Evolutionary conservation across 2,113 vertebrate genomes (phyloP).

Genomic region (Oreochromis tanganicae): DNA sequence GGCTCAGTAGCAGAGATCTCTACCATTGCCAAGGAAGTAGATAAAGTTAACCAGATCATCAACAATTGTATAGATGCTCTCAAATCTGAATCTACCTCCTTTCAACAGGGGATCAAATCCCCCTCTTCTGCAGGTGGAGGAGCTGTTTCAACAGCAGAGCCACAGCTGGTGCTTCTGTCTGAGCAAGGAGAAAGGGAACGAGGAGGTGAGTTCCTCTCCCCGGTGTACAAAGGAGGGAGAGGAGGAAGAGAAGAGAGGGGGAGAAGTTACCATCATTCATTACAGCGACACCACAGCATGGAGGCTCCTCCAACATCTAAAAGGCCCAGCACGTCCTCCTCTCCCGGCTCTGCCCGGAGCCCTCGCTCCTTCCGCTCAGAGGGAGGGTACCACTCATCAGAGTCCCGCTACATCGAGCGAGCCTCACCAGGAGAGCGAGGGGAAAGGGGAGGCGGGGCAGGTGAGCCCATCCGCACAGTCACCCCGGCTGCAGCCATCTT

Average conservation of each 20-base stretch:
- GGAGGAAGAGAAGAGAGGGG: conserved; percentile 61
- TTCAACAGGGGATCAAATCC: conserved; percentile 87
- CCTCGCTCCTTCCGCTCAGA: conserved; percentile 89
- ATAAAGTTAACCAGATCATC: conserved; percentile 98
- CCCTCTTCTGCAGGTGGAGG: conserved; percentile 67
- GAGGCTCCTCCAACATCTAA: conserved; percentile 82
- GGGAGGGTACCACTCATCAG: conserved; percentile 78
- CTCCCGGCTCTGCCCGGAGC: conserved; percentile 85
- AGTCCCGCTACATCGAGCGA: conserved; percentile 90
- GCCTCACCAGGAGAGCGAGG: conserved; percentile 75
- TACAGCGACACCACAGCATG: conserved; percentile 91
- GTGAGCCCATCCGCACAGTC: conserved; percentile 83
- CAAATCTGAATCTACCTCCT: conserved; percentile 92
- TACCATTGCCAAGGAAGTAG: conserved; percentile 96
- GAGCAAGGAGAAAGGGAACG: conserved; percentile 78
- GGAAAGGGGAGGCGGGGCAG: conserved; percentile 44
- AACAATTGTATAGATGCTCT: conserved; percentile 98
- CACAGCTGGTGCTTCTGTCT: conserved; percentile 86
- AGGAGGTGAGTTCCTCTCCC: conserved; percentile 81
- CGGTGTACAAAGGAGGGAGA: conserved; percentile 82
- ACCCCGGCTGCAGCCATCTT: conserved; percentile 84
- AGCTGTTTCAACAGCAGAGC: conserved; percentile 81
- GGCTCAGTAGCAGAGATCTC: conserved; percentile 92
- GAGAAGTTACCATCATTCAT: conserved; percentile 79
- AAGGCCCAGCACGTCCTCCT: conserved; percentile 82